Conservation (phyloP, 2,113 vertebrate genomes). For the Eudorcas thomsonii region DNA sequence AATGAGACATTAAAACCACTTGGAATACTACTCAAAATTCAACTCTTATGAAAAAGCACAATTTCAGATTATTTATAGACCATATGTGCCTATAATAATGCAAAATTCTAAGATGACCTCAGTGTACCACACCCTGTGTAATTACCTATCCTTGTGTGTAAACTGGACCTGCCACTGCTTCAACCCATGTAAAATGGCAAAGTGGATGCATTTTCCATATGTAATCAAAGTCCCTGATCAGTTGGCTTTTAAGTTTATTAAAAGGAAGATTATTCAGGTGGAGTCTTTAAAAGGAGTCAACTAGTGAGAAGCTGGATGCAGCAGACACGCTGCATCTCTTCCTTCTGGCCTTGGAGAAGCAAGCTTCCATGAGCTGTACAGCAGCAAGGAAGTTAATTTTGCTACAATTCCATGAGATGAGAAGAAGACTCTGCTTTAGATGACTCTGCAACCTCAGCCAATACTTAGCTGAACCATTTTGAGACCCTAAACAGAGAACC, state of each 20-base stretch:
- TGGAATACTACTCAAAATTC: background rate
- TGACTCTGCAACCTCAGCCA: background rate
- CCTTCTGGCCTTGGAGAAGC: background rate
- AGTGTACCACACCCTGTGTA: background rate
- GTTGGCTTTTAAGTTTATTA: background rate
- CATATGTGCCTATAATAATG: background rate
- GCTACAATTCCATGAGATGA: background rate
- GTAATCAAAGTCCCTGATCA: background rate
- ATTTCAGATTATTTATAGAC: background rate
- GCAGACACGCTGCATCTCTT: background rate
- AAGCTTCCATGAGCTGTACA: background rate
- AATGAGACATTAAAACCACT: constrained; percentile 26
- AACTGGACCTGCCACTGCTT: background rate
- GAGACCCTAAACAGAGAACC: background rate
- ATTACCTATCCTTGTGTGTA: background rate
- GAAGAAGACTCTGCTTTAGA: background rate
- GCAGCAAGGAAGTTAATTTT: background rate
- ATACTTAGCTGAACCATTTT: background rate
- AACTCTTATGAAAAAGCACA: background rate
- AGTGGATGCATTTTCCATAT: background rate
- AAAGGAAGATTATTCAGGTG: background rate
- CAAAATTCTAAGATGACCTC: background rate
- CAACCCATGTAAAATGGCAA: background rate
- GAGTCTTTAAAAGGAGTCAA: background rate
- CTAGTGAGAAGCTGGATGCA: background rate